Percentiles rank a stretch among this genome's conserved stretches.
Evolutionary conservation across 2,113 vertebrate species (phyloP).

Genomic region (Austrofundulus limnaeus): DNA sequence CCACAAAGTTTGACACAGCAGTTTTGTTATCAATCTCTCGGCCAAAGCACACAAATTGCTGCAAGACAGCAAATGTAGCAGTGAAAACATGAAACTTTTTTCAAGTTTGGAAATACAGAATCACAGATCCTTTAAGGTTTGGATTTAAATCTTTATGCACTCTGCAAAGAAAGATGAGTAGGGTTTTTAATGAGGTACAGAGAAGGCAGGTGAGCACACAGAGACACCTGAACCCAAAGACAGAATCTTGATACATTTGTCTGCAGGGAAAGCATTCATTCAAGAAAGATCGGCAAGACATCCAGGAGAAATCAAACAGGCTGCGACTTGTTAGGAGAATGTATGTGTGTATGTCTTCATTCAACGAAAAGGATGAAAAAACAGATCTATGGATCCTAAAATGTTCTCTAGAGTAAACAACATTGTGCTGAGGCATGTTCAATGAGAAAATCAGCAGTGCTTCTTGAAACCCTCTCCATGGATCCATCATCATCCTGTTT

Average conservation of each 20-base stretch:
- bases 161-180: slow-evolving; percentile 21
- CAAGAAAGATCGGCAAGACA: slow-evolving; percentile 28
- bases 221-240: slow-evolving; percentile 27
- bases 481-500: slow-evolving; percentile 38
- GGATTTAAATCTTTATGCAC: slow-evolving; percentile 10
- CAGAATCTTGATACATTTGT: slow-evolving; percentile 27
- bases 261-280: slow-evolving; percentile 19
- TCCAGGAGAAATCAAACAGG: slow-evolving; percentile 53
- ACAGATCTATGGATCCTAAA: slow-evolving; percentile 40
- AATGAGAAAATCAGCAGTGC: slow-evolving; percentile 8
- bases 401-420: slow-evolving; percentile 53
- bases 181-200: slow-evolving; percentile 1
- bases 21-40: slow-evolving; percentile 17
- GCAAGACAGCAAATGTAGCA: slow-evolving; percentile 8
- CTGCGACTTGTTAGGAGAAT: slow-evolving; percentile 64
- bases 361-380: slow-evolving; percentile 20
- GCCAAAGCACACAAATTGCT: slow-evolving; percentile 42
- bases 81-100: slow-evolving; percentile 26
- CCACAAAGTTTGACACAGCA: slow-evolving; percentile 25
- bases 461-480: slow-evolving; percentile 26
- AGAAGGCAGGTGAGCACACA: slow-evolving; percentile 23
- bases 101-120: slow-evolving; percentile 27
- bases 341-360: slow-evolving; percentile 25
- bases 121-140: slow-evolving; percentile 19
- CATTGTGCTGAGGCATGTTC: slow-evolving; percentile 52